Conservation (phyloP, 2,113 vertebrate genomes). For the Onychostruthus taczanowskii region DNA sequence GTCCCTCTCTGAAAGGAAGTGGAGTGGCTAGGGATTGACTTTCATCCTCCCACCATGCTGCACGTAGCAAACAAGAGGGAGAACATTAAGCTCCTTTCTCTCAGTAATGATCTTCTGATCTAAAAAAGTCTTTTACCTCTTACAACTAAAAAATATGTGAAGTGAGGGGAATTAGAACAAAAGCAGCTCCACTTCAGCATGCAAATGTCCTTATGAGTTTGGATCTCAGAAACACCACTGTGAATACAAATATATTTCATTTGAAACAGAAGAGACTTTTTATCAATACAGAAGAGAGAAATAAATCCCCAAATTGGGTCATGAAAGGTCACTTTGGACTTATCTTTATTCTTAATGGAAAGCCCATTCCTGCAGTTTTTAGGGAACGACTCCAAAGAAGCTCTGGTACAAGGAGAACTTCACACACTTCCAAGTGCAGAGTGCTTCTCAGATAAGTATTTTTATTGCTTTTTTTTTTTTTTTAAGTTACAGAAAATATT, state of each 20-base stretch:
- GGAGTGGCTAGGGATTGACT: neutral
- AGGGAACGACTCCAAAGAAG: neutral
- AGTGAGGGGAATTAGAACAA: constrained; percentile 22
- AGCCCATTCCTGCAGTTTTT: neutral
- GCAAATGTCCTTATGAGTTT: neutral
- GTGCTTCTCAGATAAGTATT: neutral
- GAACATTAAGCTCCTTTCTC: neutral
- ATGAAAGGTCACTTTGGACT: neutral
- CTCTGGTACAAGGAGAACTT: neutral
- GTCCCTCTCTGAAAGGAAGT: neutral
- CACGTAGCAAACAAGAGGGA: neutral
- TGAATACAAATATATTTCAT: constrained; percentile 13
- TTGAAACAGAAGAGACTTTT: neutral
- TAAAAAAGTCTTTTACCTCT: neutral
- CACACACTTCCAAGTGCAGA: neutral
- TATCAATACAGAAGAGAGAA: neutral
- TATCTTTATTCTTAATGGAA: neutral
- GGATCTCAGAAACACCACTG: neutral
- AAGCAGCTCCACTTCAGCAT: neutral
- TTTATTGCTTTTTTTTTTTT: neutral
- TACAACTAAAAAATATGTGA: neutral
- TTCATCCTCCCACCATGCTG: neutral
- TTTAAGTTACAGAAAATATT: constrained; percentile 3
- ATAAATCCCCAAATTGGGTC: neutral
- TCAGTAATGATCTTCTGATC: neutral